Evolutionary conservation across 2,888 invertebrate species (phyloP).

Genomic region (Perizoma flavofasciatum): DNA sequence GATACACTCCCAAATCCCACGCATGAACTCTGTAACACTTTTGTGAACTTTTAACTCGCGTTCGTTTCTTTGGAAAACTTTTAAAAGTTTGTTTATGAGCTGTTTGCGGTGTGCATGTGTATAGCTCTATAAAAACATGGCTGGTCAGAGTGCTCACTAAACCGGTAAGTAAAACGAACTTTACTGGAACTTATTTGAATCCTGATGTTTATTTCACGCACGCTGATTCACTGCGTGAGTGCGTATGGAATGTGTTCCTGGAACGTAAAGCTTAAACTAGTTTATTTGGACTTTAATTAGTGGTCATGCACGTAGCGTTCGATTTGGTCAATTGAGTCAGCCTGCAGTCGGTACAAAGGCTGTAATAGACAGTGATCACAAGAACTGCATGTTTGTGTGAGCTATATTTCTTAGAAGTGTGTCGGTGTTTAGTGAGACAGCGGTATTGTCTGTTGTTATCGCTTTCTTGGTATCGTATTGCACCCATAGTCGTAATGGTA

Average conservation of each 20-base stretch:
- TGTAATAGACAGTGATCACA: conserved; percentile 20
- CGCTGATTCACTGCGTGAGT: conserved; percentile 26
- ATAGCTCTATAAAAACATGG: conserved; percentile 64
- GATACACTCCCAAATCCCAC: conserved; percentile 50
- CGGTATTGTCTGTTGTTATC: conserved; percentile 57
- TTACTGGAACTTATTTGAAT: conserved; percentile 63
- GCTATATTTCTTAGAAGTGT: conserved; percentile 62
- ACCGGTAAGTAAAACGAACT: conserved; percentile 78
- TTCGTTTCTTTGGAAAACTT: conserved; percentile 62
- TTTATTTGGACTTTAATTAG: conserved; percentile 39
- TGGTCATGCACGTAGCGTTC: conserved; percentile 16
- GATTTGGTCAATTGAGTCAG: conserved; percentile 30
- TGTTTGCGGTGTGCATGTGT: conserved; percentile 59
- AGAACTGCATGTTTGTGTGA: conserved; percentile 55
- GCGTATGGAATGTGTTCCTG: conserved; percentile 28
- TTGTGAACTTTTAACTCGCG: conserved; percentile 50
- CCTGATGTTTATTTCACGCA: conserved; percentile 33
- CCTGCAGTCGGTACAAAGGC: conserved; percentile 40
- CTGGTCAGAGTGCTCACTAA: conserved; percentile 71
- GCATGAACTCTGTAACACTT: conserved; percentile 44
- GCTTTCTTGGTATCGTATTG: conserved; percentile 49
- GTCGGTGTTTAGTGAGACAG: conserved; percentile 50
- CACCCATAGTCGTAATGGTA: conserved; percentile 17
- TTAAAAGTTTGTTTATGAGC: conserved; percentile 68
- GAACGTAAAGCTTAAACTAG: conserved; percentile 29